Evolutionary conservation across 1,140 invertebrate genomes (phyloP).

Genomic region (Branchinecta lindahli): DNA sequence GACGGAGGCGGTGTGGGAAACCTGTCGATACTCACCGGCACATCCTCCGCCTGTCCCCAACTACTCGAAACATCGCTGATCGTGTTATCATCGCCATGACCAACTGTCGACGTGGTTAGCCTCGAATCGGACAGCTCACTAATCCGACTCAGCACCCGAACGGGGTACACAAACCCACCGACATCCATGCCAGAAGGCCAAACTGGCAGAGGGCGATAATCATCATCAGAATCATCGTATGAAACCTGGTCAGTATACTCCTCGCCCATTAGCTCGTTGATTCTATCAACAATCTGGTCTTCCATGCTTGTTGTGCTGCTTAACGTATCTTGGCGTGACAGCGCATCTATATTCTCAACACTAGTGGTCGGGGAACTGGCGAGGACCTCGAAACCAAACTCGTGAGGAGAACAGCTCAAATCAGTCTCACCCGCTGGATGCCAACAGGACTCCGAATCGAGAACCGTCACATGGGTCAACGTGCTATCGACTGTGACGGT

Average conservation of each 20-base stretch:
- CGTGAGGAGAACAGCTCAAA: not conserved
- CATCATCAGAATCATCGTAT: conserved; percentile 14
- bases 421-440: not conserved
- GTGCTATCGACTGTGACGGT: too few relatives aligned
- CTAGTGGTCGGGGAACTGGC: not conserved
- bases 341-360: not conserved
- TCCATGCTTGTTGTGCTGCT: conserved; percentile 19
- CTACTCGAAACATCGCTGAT: conserved; percentile 20
- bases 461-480: too few relatives aligned
- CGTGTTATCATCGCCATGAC: conserved; percentile 16
- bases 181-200: conserved; percentile 14
- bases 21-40: not conserved
- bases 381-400: not conserved
- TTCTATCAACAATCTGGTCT: conserved; percentile 19
- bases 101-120: not conserved
- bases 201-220: not conserved
- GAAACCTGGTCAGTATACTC: conserved; percentile 16
- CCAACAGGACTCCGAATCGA: too few relatives aligned
- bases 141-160: conserved; percentile 18
- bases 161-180: conserved; percentile 16
- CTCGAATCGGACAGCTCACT: conserved; percentile 20
- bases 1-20: not conserved
- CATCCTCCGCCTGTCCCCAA: conserved; percentile 1
- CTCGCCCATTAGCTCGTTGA: conserved; percentile 19
- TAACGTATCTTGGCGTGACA: conserved; percentile 18